Percentiles rank a stretch among this genome's conserved stretches.
Conservation (phyloP, 2,888 invertebrate species). For the Meiosimyza platycephala region DNA sequence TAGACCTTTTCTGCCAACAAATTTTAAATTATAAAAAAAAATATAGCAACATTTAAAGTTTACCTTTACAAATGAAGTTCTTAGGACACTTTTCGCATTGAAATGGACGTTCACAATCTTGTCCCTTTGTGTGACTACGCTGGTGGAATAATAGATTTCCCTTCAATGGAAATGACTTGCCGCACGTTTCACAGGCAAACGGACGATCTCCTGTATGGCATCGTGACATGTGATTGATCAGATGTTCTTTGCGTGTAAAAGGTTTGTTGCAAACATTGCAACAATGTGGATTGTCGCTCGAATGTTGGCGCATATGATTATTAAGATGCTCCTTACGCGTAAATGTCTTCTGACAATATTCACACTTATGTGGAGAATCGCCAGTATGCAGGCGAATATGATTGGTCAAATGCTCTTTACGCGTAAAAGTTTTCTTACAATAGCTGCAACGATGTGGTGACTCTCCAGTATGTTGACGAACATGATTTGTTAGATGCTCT, state of each 20-base stretch:
- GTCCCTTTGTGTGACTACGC: slow-evolving; percentile 84
- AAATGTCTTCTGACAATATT: slow-evolving; percentile 87
- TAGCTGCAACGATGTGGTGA: slow-evolving; percentile 72
- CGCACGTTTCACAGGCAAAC: slow-evolving; percentile 85
- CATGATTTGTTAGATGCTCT: slow-evolving; percentile 88
- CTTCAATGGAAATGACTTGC: slow-evolving; percentile 87
- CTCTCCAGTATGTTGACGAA: slow-evolving; percentile 83
- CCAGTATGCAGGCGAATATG: slow-evolving; percentile 85
- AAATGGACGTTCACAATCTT: slow-evolving; percentile 75
- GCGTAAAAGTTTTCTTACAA: slow-evolving; percentile 74
- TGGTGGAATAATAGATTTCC: slow-evolving; percentile 88
- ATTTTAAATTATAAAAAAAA: slow-evolving; percentile 68
- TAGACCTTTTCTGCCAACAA: too few species aligned
- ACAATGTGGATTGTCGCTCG: slow-evolving; percentile 87
- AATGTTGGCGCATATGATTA: slow-evolving; percentile 88
- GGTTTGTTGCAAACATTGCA: slow-evolving; percentile 88
- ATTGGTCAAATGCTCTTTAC: slow-evolving; percentile 88
- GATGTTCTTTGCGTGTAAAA: slow-evolving; percentile 87
- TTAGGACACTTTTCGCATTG: slow-evolving; percentile 87
- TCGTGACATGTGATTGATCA: slow-evolving; percentile 82
- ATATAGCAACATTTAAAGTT: slow-evolving; percentile 33
- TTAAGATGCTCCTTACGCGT: slow-evolving; percentile 87
- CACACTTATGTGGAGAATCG: slow-evolving; percentile 87
- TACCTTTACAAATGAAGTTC: slow-evolving; percentile 88
- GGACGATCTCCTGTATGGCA: slow-evolving; percentile 83